Base-by-base conservation (phyloP, 2,113 vertebrate genomes). In the Pelodiscus sinensis region DNA sequence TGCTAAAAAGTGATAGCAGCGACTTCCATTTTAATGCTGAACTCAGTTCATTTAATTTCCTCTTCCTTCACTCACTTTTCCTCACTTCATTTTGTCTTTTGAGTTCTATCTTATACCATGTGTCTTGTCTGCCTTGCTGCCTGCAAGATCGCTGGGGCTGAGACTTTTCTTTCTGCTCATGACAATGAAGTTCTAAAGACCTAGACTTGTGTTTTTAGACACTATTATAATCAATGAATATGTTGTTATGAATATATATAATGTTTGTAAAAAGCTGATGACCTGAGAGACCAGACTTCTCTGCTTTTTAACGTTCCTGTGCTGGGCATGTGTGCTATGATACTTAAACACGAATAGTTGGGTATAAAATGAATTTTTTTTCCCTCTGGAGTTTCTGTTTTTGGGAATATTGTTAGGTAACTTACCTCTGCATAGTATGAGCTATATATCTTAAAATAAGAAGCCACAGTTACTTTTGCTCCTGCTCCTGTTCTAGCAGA, bases 11-110 rank as follows among this genome's bases (percentile, higher is more conserved):
- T 56, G 2, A 4, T 85, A 90, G 56, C 82, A 87, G 50, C 16
- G 82, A 24, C 56, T 92, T 91, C 29, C 21, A 51, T 95, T 95
- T 88, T 92, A 86, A 35, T n/a, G 73, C 90, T 77, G 82, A 73
- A 13, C 22, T 85, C 82, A 85, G 62, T 44, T 73, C 79, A n/a
- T 68, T 77, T 79, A 89, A 35, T 86, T 93, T 2, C 0, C 29
- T 91, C 89, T 35, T 90, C 22, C 86, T 92, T 3, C 0, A 56
- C 31, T 35, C 81, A 24, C 51, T 86, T 90, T 50, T 50, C 82
- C 85, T 77, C 62, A 55, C 31, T 16, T 31, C 90, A 80, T 84
- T 56, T 2, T 90, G 85, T 84, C 68, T 54, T 71, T 71, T 71
- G 18, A 19, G 8, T 71, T 71, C 16, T 68, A 9, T 35, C 18